Conservation (phyloP, 1,140 invertebrate species). For the Drosophila nigromelanica region DNA sequence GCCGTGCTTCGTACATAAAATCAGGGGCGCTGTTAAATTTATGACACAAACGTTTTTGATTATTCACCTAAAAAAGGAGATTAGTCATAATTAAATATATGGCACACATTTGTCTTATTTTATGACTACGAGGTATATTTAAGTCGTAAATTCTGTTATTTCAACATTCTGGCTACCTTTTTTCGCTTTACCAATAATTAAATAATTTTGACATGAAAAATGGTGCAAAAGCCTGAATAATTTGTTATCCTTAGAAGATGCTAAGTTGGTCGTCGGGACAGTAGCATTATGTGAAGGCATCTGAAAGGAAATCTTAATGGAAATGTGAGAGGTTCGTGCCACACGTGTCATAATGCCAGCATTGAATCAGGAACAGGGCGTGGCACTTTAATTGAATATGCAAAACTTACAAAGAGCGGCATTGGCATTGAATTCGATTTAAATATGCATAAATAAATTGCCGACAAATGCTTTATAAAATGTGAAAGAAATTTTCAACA, state of each 20-base stretch:
- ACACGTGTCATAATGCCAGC: slow-evolving; percentile 25
- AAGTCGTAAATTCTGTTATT: neutral
- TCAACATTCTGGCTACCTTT: slow-evolving; percentile 25
- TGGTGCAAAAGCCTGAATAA: slow-evolving; percentile 37
- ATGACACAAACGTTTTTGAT: too few species aligned
- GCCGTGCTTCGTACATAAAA: too few species aligned
- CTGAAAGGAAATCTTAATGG: neutral
- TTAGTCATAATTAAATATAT: too few species aligned
- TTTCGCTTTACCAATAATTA: slow-evolving; percentile 60
- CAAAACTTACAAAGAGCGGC: slow-evolving; percentile 6
- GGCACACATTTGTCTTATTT: neutral
- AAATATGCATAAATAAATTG: slow-evolving; percentile 51
- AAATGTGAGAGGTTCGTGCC: slow-evolving; percentile 2
- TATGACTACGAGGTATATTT: slow-evolving; percentile 9
- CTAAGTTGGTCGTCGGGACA: slow-evolving; percentile 5
- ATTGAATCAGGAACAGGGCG: slow-evolving; percentile 19
- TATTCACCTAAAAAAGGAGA: too few species aligned
- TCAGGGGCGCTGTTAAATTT: too few species aligned
- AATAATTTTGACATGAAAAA: slow-evolving; percentile 74
- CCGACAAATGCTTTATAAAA: slow-evolving; percentile 25
- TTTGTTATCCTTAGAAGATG: slow-evolving; percentile 19
- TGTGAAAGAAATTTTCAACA: slow-evolving; percentile 37
- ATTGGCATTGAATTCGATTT: slow-evolving; percentile 30
- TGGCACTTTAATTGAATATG: slow-evolving; percentile 27
- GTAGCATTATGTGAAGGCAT: slow-evolving; percentile 3